Base-by-base conservation (phyloP, 1,140 invertebrate species). In the Pseudomyrmex flavicornis region DNA sequence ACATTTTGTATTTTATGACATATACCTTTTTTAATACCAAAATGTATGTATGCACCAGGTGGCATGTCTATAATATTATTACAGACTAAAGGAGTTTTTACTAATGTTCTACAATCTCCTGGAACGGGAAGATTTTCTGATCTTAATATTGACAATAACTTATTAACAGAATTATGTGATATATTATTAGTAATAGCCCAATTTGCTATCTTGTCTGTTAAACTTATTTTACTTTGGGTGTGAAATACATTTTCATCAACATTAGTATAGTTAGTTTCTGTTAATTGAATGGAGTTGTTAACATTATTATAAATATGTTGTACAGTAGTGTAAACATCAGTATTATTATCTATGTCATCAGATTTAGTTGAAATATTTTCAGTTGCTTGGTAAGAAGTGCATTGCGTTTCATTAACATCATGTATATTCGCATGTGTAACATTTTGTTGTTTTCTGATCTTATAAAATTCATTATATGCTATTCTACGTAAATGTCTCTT, bases 401-500 rank as follows among this genome's bases (percentile, higher is more conserved):
- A 1, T 2, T 35, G 66, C 26, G 13, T 35, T 26, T 9, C 26
- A 70, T 54, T 70, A 26, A 69, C 1, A n/a, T 54, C 1, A 35
- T 35, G 35, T 35, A 35, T 35, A 35, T 35, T 35, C 35, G 35
- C 35, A 7, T 35, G 35, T 35, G 35, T 35, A 35, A 35, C 35
- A 35, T 35, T 35, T 35, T 35, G n/a, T 48, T 66, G 68, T 70
- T 26, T 15, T 70, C 15, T 70, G 7, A 5, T 70, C 50, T 70
- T 70, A 52, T 2, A 8, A 54, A 10, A 70, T n/a, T 70, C 50
- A 69, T 69, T 26, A 12, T 0, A n/a, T 26, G n/a, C 10, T 0
- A 69, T 54, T 69, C 50, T 69, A 69, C 66, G 13, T 0, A 69
- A 69, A 69, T 54, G 50, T 69, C 66, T 69, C 1, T 15, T 54